Base-by-base conservation (phyloP, 2,888 invertebrate species). In the Macroteleia sp. region DNA sequence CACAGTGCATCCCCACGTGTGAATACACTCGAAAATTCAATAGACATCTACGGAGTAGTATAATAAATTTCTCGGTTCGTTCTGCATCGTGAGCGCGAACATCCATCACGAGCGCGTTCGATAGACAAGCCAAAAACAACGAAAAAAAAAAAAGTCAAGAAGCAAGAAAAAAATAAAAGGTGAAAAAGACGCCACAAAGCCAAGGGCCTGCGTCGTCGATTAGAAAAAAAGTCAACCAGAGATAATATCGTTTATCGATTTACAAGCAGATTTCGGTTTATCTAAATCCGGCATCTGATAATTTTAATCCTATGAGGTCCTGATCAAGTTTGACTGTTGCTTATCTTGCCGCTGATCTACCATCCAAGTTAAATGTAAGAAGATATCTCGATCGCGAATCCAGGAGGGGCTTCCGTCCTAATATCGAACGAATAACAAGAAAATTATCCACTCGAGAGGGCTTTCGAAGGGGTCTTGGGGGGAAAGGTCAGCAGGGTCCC, bases 391-490 rank as follows among this genome's bases (percentile, higher is more conserved):
- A 54, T 52, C 46, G 77, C 61, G 50, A 48, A 57, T 44, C 56
- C n/a, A 46, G 56, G 50, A 57, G 54, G 61, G 77, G 62, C 79
- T 81, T 82, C 82, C 75, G 69, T 71, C 71, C 85, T 89, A 89
- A 91, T 90, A 77, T 81, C 85, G 76, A 89, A 88, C 83, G 86
- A 82, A 89, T 90, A 89, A 90, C 88, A 87, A 88, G 91, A 88
- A 91, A 91, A 91, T 91, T 90, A 91, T 91, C 90, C 90, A 90
- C 87, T 86, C 86, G 89, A 90, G 82, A 84, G 81, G 80, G 77
- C 66, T 66, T 46, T 48, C 34, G 61, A 66, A 59, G 75, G 71
- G 41, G 16, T n/a, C 57, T n/a, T n/a, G n/a, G 52, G 52, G 36
- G 52, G 17, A 52, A 69, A 61, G 54, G 76, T 70, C 56, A 59